Base-by-base conservation (phyloP, 92 coral and sea anemone genomes). In the Bergia sp. region DNA sequence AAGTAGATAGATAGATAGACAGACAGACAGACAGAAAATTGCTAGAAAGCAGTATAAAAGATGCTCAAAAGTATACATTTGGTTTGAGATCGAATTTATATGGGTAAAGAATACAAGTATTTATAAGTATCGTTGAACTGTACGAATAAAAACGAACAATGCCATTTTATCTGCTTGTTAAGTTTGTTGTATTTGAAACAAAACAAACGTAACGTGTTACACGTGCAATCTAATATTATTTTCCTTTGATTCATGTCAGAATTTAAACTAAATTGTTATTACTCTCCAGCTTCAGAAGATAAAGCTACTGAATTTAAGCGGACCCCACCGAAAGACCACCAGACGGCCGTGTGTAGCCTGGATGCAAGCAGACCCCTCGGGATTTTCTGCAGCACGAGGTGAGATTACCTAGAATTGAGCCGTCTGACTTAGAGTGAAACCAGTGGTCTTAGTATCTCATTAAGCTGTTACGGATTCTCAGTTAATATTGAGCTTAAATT, bases 331-430 rank as follows among this genome's bases (percentile, higher is more conserved):
- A 93, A 89, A 71, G 98, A 96, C 85, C 99, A 96, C 65, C 96
- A 95, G 78, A 89, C 80, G 37, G 79, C 94, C 61, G 88, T 96
- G 47, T 92, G 77, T 86, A 92, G 98, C 85, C 94, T 96, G 76
- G 98, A 95, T 73, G 96, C 94, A 4, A 93, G 86, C 91, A 79
- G 20, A n/a, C 55, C 69, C 18, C 85, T 96, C 2, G 96, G 86
- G 82, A 88, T 96, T 44, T 96, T 96, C 85, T 96, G 99, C 80
- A 96, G 98, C 53, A 89, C 94, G 61, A 96, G 99, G 99, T 96
- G 80, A 73, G 41, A 36, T 67, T 15, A n/a, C 44, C 2, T 29
- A 20, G 58, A 49, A 20, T n/a, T 21, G 23, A 76, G 58, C 58
- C 58, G 3, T 53, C 58, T 53, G 58, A 53, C 58, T 29, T 29